Base-by-base conservation (phyloP, 1,140 invertebrate genomes). In the Sweltsa coloradensis region DNA sequence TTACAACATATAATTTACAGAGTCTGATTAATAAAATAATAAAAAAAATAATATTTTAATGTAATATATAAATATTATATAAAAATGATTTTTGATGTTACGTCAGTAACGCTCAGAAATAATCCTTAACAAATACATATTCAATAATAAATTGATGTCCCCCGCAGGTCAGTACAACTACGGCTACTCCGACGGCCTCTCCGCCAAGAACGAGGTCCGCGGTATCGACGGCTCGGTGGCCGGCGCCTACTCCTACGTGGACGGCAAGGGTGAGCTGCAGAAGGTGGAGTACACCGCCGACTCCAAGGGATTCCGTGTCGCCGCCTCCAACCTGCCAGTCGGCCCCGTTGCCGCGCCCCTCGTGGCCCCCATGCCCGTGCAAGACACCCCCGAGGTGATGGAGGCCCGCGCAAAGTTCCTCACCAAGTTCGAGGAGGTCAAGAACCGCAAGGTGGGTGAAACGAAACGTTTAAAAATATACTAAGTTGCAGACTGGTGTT, bases 311-410 rank as follows among this genome's bases (percentile, higher is more conserved):
- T 58, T 58, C 57, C 50, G 54, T 21, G 54, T 52, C 14, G 50
- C 49, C 5, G 57, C 49, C 37, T 52, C 57, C 40, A 55, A 56
- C 49, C 45, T 58, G 22, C 57, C 57, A 9, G 46, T 48, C 0
- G 34, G 27, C 26, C 23, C 16, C 16, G 42, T 27, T 18, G 14
- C 26, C 25, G 2, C 25, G 36, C 36, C 24, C 34, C 1, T 11
- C 19, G 3, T 14, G 19, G 6, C 36, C n/a, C 25, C 14, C 23
- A 24, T 41, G 23, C 22, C 23, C 4, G 31, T 62, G 0, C 53
- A 57, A 0, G 75, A 77, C 51, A 75, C 74, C 2, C 71, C 73
- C 26, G 75, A 76, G 61, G 74, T 76, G 3, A 70, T 71, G 36
- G 68, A 68, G 34, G 74, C 75, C 34, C 74, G 74, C 57, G 71